Conservation (phyloP, 30 jellyfish, hydroid and myxozoan genomes). For the Hydra vulgaris region DNA sequence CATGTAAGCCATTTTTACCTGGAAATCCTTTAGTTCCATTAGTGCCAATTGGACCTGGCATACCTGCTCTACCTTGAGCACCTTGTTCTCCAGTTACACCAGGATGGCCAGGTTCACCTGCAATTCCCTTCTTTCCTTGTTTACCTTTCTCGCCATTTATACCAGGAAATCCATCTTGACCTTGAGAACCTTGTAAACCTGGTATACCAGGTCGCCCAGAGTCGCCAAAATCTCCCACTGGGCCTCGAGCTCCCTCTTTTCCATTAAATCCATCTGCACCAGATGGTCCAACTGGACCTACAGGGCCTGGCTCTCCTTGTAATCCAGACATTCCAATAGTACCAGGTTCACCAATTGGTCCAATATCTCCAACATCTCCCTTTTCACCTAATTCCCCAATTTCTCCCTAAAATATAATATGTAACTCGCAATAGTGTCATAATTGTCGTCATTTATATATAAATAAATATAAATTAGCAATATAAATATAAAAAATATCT, state of each 20-base stretch:
- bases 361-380: conserved; percentile 63
- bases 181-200: conserved; percentile 43
- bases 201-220: conserved; percentile 31
- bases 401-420: conserved; percentile 18
- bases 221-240: conserved; percentile 29
- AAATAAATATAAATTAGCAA: no score
- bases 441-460: no score
- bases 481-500: no score
- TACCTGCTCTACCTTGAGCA: conserved; percentile 22
- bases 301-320: conserved; percentile 42
- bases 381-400: conserved; percentile 44
- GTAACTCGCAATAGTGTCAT: not conserved
- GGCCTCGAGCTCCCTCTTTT: conserved; percentile 67
- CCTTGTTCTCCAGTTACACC: conserved; percentile 15
- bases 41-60: conserved; percentile 29
- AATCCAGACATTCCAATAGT: conserved; percentile 42
- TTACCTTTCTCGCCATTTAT: conserved; percentile 40
- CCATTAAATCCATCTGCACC: conserved; percentile 40
- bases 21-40: conserved; percentile 17
- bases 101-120: conserved; percentile 34
- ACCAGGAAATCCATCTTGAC: conserved; percentile 37
- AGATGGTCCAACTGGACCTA: conserved; percentile 34
- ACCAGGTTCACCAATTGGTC: conserved; percentile 39
- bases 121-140: conserved; percentile 26
- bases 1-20: conserved; percentile 25